These are phyloP conservation scores for Amaurobius ferox DNA, from an alignment of 2,888 invertebrate species.

Conservation along the genomic window DNA sequence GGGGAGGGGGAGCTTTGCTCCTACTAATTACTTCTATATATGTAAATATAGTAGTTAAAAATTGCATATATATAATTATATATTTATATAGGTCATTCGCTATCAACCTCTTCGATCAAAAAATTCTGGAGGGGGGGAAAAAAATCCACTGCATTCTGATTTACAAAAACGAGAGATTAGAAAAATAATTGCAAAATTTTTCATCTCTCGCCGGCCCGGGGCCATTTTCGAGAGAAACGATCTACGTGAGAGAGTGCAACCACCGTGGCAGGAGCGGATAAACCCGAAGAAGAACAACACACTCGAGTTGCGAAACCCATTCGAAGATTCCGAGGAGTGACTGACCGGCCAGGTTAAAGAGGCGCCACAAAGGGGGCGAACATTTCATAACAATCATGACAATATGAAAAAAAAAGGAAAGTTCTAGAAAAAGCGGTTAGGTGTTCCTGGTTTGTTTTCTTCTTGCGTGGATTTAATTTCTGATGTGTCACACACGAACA, in stretches of 20 bases:
- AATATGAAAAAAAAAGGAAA: constrained; percentile 26
- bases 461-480: constrained; percentile 8
- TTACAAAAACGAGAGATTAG: no score
- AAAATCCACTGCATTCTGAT: no score
- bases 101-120: no score
- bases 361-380: constrained; percentile 27
- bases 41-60: no score
- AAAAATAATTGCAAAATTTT: no score
- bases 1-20: no score
- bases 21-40: no score
- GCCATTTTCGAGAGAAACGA: no score
- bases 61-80: no score
- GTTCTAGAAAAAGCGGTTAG: background rate
- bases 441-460: constrained; percentile 19
- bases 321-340: constrained; percentile 36
- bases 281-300: background rate
- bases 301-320: background rate
- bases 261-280: background rate
- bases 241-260: constrained; percentile 5
- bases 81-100: no score
- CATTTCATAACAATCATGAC: background rate
- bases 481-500: constrained; percentile 4
- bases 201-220: no score
- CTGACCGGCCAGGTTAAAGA: constrained; percentile 59
- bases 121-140: no score